Base-by-base conservation (phyloP, 2,888 invertebrate genomes). In the Quadriops clusia region DNA sequence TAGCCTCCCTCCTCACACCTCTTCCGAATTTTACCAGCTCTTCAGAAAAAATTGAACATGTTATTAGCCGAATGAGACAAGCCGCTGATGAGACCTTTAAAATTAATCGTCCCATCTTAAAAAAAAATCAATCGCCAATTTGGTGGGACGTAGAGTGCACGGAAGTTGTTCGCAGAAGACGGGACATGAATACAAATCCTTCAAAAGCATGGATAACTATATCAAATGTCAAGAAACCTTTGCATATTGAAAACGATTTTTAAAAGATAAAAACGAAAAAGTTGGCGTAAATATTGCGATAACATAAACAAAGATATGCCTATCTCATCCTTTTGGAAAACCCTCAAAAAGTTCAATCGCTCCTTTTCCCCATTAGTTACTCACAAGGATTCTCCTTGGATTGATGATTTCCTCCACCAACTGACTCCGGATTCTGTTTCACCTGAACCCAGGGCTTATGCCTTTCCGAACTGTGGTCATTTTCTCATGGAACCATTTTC, bases 71-170 rank as follows among this genome's bases (percentile, higher is more conserved):
- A n/a, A n/a, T n/a, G n/a, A n/a, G n/a, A n/a, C n/a, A n/a, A n/a
- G n/a, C n/a, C n/a, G n/a, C n/a, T n/a, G n/a, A n/a, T n/a, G n/a
- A n/a, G n/a, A n/a, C n/a, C n/a, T n/a, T n/a, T n/a, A n/a, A n/a
- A n/a, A n/a, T n/a, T n/a, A n/a, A n/a, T n/a, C n/a, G n/a, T n/a
- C n/a, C n/a, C n/a, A n/a, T n/a, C n/a, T n/a, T n/a, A n/a, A n/a
- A n/a, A n/a, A n/a, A n/a, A n/a, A n/a, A n/a, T n/a, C n/a, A n/a
- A n/a, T n/a, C n/a, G n/a, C n/a, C n/a, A n/a, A n/a, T n/a, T 12
- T 31, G 31, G 20, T 18, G 25, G 20, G 25, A 25, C 17, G 13
- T 25, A 3, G 31, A 31, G 15, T 31, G 31, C 8, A 18, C 25
- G 4, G 15, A 12, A 9, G 18, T 31, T 12, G 6, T 31, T 8